Evolutionary conservation across 2,888 invertebrate genomes (phyloP).

Genomic region (Congeria kusceri): DNA sequence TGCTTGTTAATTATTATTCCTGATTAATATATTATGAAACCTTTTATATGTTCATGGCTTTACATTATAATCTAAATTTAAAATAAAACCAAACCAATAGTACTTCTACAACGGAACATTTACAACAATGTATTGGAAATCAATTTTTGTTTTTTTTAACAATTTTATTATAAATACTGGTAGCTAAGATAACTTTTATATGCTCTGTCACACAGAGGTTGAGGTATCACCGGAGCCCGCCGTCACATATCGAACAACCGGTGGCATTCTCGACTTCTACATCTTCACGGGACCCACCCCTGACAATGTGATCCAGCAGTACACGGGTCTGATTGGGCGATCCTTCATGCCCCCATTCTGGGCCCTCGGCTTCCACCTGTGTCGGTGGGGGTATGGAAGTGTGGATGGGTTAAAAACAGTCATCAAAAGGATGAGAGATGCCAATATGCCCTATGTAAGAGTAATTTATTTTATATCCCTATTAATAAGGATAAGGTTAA

Average conservation of each 20-base stretch:
- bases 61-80: no score
- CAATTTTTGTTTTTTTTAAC: no score
- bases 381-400: conserved; percentile 87
- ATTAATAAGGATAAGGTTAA: no score
- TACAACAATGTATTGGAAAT: no score
- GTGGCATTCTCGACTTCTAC: conserved; percentile 92
- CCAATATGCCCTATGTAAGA: conserved; percentile 76
- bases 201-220: conserved; percentile 72
- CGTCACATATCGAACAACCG: conserved; percentile 92
- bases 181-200: no score
- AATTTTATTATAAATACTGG: no score
- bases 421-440: conserved; percentile 68
- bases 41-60: no score
- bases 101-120: no score
- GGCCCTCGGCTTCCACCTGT: conserved; percentile 94
- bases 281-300: conserved; percentile 92
- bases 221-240: conserved; percentile 89
- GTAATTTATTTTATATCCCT: no score
- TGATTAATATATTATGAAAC: no score
- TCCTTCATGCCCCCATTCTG: conserved; percentile 87
- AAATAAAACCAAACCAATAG: no score
- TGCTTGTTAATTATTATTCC: no score
- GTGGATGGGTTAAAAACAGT: conserved; percentile 66
- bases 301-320: conserved; percentile 85
- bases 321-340: conserved; percentile 77